Conservation (phyloP, 2,888 invertebrate species). For the Adela reaumurella region DNA sequence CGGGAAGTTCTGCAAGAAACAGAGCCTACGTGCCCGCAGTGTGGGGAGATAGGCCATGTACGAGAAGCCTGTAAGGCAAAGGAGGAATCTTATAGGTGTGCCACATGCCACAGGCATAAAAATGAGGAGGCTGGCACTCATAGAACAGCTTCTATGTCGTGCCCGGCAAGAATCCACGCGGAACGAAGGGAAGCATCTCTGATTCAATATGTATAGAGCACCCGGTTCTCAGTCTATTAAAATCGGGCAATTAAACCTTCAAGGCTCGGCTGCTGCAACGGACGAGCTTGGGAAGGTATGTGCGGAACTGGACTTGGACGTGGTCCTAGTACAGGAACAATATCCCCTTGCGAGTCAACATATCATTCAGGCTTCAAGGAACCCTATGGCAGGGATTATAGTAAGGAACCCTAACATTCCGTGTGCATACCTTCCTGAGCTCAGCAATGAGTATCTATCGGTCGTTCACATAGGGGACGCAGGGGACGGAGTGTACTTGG, state of each 20-base stretch:
- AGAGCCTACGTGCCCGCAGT: background rate
- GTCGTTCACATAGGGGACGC: slow-evolving; percentile 1
- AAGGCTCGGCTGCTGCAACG: background rate
- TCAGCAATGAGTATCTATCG: slow-evolving; percentile 4
- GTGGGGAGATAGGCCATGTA: background rate
- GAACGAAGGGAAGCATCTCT: background rate
- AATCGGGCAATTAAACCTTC: background rate
- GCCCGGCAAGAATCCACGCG: background rate
- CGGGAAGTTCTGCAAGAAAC: slow-evolving; percentile 14
- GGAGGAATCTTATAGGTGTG: background rate
- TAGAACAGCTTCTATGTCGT: background rate
- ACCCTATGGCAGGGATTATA: slow-evolving; percentile 3
- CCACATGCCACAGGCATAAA: background rate
- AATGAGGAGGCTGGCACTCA: background rate
- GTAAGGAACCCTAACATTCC: slow-evolving; percentile 4
- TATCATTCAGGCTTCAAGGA: no score
- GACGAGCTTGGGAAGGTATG: background rate
- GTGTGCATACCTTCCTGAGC: background rate
- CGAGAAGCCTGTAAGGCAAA: background rate
- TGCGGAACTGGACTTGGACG: background rate
- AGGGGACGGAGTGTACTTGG: background rate
- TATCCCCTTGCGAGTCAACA: no score
- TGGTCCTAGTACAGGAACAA: background rate
- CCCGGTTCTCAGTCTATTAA: no score
- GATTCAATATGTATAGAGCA: background rate